Conservation (phyloP, 2,888 invertebrate genomes). For the Timema cristinae region DNA sequence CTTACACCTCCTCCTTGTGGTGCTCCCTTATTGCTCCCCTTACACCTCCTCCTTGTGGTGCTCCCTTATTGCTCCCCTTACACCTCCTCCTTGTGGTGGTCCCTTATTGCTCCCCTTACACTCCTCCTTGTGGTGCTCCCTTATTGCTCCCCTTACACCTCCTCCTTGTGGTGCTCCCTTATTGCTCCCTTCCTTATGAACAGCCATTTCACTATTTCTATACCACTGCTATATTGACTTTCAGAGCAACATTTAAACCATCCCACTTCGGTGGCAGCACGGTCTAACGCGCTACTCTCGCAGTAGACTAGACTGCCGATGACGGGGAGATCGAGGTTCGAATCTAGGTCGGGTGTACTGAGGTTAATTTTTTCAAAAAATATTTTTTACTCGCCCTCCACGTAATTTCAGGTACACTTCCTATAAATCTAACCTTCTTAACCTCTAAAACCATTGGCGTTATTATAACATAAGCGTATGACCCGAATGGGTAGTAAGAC, state of each 20-base stretch:
- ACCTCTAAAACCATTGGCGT: no score
- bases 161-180: background rate
- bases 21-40: constrained; percentile 13
- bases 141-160: background rate
- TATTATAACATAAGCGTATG: no score
- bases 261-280: background rate
- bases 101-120: constrained; percentile 16
- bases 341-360: no score
- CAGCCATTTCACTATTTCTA: background rate
- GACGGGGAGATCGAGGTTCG: no score
- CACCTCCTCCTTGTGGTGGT: background rate
- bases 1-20: background rate
- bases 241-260: background rate
- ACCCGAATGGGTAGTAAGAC: background rate
- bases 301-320: no score
- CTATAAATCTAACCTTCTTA: no score
- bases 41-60: constrained; percentile 22
- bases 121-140: constrained; percentile 24
- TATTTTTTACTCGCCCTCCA: no score
- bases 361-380: no score
- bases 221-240: background rate
- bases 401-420: no score
- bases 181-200: background rate
- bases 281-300: no score
- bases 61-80: constrained; percentile 11